phyloP scores from a whole-genome alignment of 35 echinoderm and acorn worm species.

The Ophioderma brevispina region DNA sequence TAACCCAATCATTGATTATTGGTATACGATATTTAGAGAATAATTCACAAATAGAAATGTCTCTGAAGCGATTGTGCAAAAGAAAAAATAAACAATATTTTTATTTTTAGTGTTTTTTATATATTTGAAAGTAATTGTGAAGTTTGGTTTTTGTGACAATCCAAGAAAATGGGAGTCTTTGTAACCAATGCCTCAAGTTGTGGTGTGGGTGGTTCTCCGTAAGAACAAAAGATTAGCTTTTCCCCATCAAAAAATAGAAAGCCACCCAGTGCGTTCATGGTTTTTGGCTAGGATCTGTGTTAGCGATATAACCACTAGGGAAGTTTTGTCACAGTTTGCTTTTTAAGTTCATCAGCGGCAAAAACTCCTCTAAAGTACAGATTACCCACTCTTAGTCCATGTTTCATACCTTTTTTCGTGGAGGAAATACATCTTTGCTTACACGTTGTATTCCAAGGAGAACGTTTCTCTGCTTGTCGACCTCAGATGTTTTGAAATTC shows the following conservation, averaged over 20 bases:
- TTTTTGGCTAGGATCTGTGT: slow-evolving; percentile 2
- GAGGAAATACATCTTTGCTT: slow-evolving; percentile 17
- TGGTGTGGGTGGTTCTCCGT: slow-evolving; percentile 21
- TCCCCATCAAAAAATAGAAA: slow-evolving; percentile 15
- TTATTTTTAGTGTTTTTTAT: slow-evolving; percentile 20
- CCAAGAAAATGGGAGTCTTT: neutral
- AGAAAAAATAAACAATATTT: slow-evolving; percentile 44
- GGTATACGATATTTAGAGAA: slow-evolving; percentile 12
- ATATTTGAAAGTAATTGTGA: slow-evolving; percentile 20
- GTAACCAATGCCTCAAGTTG: neutral
- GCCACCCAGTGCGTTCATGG: slow-evolving; percentile 52
- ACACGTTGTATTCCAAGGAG: slow-evolving; percentile 48
- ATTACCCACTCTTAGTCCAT: neutral
- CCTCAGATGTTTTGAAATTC: slow-evolving; percentile 37
- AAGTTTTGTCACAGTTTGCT: neutral
- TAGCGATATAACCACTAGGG: slow-evolving; percentile 15
- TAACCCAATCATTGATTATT: slow-evolving; percentile 1
- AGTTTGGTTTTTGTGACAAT: neutral
- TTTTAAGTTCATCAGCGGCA: neutral
- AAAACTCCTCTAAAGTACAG: slow-evolving; percentile 34
- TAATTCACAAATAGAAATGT: neutral
- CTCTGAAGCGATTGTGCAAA: slow-evolving; percentile 34
- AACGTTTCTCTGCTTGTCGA: slow-evolving; percentile 43
- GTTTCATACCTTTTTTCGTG: neutral
- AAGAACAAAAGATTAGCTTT: slow-evolving; percentile 34